phyloP scores from a whole-genome alignment of 2,113 vertebrate species.

The Thymallus thymallus region DNA sequence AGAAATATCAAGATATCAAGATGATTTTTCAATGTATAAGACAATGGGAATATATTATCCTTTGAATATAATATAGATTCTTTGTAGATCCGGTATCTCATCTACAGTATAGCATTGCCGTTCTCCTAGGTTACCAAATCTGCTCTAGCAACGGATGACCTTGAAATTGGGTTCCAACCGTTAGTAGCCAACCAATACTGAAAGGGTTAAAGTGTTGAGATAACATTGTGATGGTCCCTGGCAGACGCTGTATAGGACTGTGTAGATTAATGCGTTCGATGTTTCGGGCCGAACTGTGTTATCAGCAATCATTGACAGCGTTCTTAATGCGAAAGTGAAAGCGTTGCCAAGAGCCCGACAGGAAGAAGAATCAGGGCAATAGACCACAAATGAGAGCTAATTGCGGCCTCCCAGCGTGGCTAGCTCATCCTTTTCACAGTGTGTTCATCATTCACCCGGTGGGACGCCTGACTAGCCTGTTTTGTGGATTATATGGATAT shows the following conservation, averaged over 20 bases:
- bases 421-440: constrained; percentile 41
- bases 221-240: constrained; percentile 35
- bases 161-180: constrained; percentile 8
- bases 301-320: constrained; percentile 51
- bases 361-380: constrained; percentile 56
- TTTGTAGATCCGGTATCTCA: not conserved
- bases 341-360: constrained; percentile 54
- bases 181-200: not conserved
- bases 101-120: not conserved
- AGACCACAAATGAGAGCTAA: constrained; percentile 55
- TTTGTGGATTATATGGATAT: no score
- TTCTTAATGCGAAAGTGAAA: constrained; percentile 52
- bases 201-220: constrained; percentile 16
- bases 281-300: constrained; percentile 35
- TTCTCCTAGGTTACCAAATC: no score
- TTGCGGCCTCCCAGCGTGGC: constrained; percentile 42
- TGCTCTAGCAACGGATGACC: not conserved
- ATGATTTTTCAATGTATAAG: no score
- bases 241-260: constrained; percentile 11
- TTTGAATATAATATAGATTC: not conserved
- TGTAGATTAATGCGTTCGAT: constrained; percentile 35
- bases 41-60: not conserved
- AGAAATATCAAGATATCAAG: no score
- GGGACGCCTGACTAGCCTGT: not conserved
- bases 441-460: constrained; percentile 53